Evolutionary conservation across 2,113 vertebrate species (phyloP).

Genomic region (Ploceus nigricollis): DNA sequence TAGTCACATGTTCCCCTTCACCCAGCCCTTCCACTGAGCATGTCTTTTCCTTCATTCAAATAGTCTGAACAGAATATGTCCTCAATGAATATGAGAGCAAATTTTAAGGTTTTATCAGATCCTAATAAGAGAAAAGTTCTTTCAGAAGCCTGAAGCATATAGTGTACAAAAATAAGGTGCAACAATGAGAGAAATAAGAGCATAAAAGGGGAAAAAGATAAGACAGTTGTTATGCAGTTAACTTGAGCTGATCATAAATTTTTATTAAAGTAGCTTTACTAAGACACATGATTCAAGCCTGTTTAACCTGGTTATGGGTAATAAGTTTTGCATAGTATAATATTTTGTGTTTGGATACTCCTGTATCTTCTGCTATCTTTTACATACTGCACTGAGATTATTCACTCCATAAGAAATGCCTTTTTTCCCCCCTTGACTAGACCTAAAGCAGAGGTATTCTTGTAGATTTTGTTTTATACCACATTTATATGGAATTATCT

Average conservation of each 20-base stretch:
- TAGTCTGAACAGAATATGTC: background rate
- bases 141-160: background rate
- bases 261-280: background rate
- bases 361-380: background rate
- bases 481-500: background rate
- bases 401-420: background rate
- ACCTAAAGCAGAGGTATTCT: background rate
- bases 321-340: background rate
- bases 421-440: background rate
- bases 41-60: background rate
- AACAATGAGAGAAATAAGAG: background rate
- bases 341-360: background rate
- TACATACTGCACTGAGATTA: background rate
- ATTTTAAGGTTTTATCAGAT: background rate
- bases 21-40: background rate
- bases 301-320: background rate
- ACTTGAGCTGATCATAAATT: background rate
- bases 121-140: background rate
- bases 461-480: background rate
- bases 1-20: background rate
- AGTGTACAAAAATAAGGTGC: background rate
- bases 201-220: background rate
- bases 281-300: background rate
- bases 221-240: background rate
- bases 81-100: background rate